Evolutionary conservation across 2,113 vertebrate species (phyloP), one percentile per base, ranked within the genome.

Genomic region (Halichoerus grypus): DNA sequence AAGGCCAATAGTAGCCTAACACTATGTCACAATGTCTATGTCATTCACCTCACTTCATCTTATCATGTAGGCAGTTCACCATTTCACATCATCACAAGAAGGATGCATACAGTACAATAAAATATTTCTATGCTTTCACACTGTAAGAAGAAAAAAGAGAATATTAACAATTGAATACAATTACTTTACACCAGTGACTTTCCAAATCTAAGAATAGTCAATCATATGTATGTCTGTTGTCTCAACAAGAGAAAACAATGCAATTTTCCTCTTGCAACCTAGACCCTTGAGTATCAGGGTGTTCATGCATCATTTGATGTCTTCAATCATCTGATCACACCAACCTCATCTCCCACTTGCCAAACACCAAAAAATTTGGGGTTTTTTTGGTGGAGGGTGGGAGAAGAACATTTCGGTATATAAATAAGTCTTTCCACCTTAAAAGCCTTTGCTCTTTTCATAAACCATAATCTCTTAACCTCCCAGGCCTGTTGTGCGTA

Each of bases 91-190:
- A 69, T n/a, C 65, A 33, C 33, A 69, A n/a, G 63, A 69, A 69
- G 15, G 33, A n/a, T 69, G 15, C n/a, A 3, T 69, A 69, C 11
- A 69, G 65, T 69, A 69, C 15, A 16, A 19, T 7, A 69, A n/a
- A 15, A 69, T 33, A n/a, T 77, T 51, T 92, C 53, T 65, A 91
- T 18, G 59, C 4, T 21, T 85, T 94, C 55, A 90, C 61, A 26
- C 85, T 97, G 46, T 72, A 90, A 9, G 39, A 84, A 79, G 12
- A 94, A 94, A 97, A 72, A 83, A 89, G 4, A 81, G 18, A 85
- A 51, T 72, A 59, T 46, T 88, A 86, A 67, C 10, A 79, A 82
- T 74, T 87, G 8, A 74, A 90, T 42, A n/a, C 4, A 19, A 61
- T 42, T 77, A 90, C 59, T 46, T 82, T 72, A 16, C 0, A 21